Percentiles rank a stretch among this genome's conserved stretches.
These are phyloP conservation scores for Leptobrachium leishanense DNA, from an alignment of 2,113 vertebrate genomes.

Conservation along the genomic window DNA sequence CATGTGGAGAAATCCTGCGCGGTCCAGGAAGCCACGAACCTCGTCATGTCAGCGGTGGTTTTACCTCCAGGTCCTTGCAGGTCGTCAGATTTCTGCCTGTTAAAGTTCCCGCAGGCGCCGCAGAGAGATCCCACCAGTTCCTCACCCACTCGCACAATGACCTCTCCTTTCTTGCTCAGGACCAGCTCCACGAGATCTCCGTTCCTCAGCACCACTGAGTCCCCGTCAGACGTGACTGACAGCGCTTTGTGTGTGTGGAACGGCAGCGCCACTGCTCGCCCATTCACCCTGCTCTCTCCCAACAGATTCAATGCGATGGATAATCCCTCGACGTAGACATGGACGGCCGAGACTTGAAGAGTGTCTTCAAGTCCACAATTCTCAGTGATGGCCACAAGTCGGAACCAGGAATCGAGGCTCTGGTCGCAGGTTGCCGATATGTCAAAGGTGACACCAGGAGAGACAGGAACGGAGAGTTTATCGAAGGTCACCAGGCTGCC, in stretches of 20 bases:
- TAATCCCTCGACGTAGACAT: constrained; percentile 46
- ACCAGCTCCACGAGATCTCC: constrained; percentile 58
- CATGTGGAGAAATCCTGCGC: constrained; percentile 51
- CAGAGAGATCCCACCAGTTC: constrained; percentile 47
- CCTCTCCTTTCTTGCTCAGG: constrained; percentile 55
- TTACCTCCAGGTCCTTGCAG: constrained; percentile 15
- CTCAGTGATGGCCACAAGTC: constrained; percentile 55
- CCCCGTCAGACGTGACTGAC: constrained; percentile 45
- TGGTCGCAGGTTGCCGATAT: constrained; percentile 51
- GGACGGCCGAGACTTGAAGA: rapidly evolving
- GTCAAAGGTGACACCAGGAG: constrained; percentile 51
- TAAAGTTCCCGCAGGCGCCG: constrained; percentile 68
- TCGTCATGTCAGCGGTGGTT: background rate
- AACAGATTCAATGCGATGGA: constrained; percentile 49
- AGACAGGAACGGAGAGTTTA: rapidly evolving
- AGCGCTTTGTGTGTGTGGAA: rapidly evolving
- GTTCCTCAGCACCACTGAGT: constrained; percentile 57
- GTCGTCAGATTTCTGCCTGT: constrained; percentile 57
- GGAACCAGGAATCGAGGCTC: constrained; percentile 50
- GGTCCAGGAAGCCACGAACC: constrained; percentile 53
- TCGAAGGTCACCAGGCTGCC: constrained; percentile 55
- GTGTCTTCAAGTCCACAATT: background rate
- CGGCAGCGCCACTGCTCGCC: constrained; percentile 5
- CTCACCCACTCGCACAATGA: constrained; percentile 49
- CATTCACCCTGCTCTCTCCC: constrained; percentile 59